Evolutionary conservation across 2,888 invertebrate genomes (phyloP), one percentile per base, ranked within the genome.

Genomic region (Julus scandinavius): DNA sequence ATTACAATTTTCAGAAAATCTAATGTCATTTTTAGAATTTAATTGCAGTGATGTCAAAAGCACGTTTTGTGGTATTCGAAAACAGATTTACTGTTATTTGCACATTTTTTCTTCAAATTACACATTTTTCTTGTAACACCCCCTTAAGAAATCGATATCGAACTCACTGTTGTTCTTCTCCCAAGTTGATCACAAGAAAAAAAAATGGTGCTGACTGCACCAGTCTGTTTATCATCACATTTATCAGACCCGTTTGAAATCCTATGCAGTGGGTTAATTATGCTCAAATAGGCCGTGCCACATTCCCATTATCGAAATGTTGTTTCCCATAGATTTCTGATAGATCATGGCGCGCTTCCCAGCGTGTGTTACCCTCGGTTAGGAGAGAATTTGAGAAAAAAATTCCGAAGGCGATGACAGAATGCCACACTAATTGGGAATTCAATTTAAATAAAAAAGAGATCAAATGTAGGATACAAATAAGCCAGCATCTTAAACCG

Each of bases 381-480:
- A 63, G 63, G 63, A n/a, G 63, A n/a, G 63, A 63, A 63, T 20
- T 29, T 20, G 4, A 6, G 63, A 63, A 20, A 20, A 17, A 63
- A 20, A 20, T 63, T 63, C 63, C 20, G 17, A 20, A 63, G 20
- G 63, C 63, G 63, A 63, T 20, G 63, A 63, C 63, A 63, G 63
- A 63, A 63, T 63, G 20, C n/a, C 63, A 63, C 63, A 20, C 63
- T 63, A 63, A 63, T 63, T 63, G 63, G 63, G 20, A 63, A 13
- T 63, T 63, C 9, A 20, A 63, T 63, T 63, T 63, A 17, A 58
- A 63, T 63, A 63, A 63, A 63, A 63, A 63, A 63, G 20, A 63
- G 63, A 63, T 63, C 63, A 17, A 63, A 63, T 63, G n/a, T 63
- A 20, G 63, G 63, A 63, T 63, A 63, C 63, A n/a, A 63, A 63